Evolutionary conservation across 2,797 vertebrate species (phyloP).

Genomic region (Tympanoctomys barrerae): DNA sequence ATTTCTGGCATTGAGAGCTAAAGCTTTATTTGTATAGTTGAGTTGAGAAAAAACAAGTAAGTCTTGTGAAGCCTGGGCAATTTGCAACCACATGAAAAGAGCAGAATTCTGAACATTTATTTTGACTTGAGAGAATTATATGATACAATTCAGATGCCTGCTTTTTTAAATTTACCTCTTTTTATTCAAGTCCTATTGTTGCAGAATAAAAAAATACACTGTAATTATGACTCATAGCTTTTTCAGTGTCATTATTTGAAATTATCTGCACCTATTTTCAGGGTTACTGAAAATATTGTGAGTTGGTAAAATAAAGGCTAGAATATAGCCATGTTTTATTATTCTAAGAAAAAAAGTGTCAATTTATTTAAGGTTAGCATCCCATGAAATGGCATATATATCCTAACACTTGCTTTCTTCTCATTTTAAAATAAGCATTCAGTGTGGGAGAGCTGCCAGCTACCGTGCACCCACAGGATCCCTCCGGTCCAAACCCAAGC

Average conservation of each 20-base stretch:
- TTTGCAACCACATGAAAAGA: not conserved
- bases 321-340: not conserved
- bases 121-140: not conserved
- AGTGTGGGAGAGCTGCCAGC: too few species aligned
- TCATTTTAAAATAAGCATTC: not conserved
- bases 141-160: not conserved
- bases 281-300: not conserved
- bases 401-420: not conserved
- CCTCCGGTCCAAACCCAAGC: too few species aligned
- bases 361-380: slow-evolving; percentile 1
- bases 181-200: not conserved
- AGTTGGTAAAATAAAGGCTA: not conserved
- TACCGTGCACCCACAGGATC: too few species aligned
- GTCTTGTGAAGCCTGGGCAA: not conserved
- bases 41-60: slow-evolving; percentile 36
- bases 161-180: not conserved
- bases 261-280: not conserved
- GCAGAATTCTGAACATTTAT: not conserved
- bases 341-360: slow-evolving; percentile 20
- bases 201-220: not conserved
- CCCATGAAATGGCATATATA: not conserved
- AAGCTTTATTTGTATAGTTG: slow-evolving; percentile 53
- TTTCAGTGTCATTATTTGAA: slow-evolving; percentile 24
- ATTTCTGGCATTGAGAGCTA: slow-evolving; percentile 25
- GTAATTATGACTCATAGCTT: not conserved